A percentile compares a stretch with the other conserved stretches of the same genome.
Evolutionary conservation across 2,797 vertebrate species (phyloP).

Genomic region (Emydoidea blandingii): DNA sequence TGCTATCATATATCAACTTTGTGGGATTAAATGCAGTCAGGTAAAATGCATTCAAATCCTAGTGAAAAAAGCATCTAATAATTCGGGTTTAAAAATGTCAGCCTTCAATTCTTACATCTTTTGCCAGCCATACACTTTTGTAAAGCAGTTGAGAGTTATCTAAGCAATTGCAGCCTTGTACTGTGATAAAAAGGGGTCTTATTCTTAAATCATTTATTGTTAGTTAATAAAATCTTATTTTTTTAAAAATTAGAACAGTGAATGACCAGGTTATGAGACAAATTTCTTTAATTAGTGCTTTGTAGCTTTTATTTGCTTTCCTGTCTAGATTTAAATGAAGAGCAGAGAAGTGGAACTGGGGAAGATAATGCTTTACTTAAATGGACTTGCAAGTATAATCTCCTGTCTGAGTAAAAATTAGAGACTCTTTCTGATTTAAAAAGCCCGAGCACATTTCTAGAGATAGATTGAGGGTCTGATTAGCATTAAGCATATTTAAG

Average conservation of each 20-base stretch:
- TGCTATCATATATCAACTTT: conserved; percentile 25
- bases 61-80: background rate
- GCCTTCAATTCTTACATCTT: conserved; percentile 4
- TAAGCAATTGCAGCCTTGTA: conserved; percentile 20
- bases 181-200: conserved; percentile 11
- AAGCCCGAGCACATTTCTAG: background rate
- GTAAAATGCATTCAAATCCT: conserved; percentile 25
- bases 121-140: conserved; percentile 19
- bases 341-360: background rate
- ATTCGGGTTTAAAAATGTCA: conserved; percentile 53
- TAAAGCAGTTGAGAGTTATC: conserved; percentile 14
- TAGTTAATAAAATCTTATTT: conserved; percentile 24
- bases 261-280: background rate
- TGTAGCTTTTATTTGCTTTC: conserved; percentile 30
- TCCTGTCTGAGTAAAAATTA: background rate
- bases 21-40: conserved; percentile 21
- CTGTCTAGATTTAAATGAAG: conserved; percentile 18
- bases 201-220: conserved; percentile 19
- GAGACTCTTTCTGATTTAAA: background rate
- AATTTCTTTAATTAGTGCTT: conserved; percentile 35
- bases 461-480: conserved; percentile 11
- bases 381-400: conserved; percentile 20
- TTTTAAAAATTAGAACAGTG: conserved; percentile 25
- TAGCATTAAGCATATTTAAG: background rate
- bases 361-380: background rate